These are phyloP conservation scores for Hesperophylax magnus DNA, from an alignment of 1,140 invertebrate species.

Conservation along the genomic window DNA sequence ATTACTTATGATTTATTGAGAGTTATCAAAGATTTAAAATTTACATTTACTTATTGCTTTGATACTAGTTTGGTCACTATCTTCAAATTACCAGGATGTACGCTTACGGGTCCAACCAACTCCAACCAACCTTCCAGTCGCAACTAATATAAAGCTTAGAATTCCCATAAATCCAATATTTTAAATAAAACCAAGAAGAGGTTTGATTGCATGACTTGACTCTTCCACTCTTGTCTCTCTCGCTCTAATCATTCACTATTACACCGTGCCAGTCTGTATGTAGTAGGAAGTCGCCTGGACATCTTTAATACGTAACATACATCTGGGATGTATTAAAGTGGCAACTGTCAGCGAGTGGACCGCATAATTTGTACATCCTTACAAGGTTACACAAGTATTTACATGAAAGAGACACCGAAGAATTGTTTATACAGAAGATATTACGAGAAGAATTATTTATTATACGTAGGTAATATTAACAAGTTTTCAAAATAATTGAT, in stretches of 20 bases:
- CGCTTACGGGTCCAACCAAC: not conserved
- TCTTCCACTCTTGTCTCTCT: too few species aligned
- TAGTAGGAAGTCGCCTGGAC: too few species aligned
- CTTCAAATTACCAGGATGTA: constrained; percentile 19
- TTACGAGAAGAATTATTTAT: constrained; percentile 38
- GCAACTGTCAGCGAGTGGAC: not conserved
- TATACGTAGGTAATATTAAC: constrained; percentile 36
- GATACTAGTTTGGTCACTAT: constrained; percentile 50
- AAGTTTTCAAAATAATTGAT: constrained; percentile 51
- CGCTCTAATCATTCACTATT: too few species aligned
- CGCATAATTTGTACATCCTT: constrained; percentile 36
- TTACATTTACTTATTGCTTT: constrained; percentile 52
- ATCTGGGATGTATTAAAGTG: too few species aligned
- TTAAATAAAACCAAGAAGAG: too few species aligned
- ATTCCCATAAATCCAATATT: too few species aligned
- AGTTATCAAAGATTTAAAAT: constrained; percentile 28
- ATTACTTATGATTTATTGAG: constrained; percentile 28
- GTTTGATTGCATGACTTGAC: too few species aligned
- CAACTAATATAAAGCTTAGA: too few species aligned
- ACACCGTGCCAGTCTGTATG: too few species aligned
- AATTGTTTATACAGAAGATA: constrained; percentile 34
- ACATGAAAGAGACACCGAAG: constrained; percentile 36
- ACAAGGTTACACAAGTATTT: constrained; percentile 37
- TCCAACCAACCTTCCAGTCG: not conserved
- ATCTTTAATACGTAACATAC: too few species aligned